Conservation (phyloP, 2,888 invertebrate species). For the Malthinus flaveolus region DNA sequence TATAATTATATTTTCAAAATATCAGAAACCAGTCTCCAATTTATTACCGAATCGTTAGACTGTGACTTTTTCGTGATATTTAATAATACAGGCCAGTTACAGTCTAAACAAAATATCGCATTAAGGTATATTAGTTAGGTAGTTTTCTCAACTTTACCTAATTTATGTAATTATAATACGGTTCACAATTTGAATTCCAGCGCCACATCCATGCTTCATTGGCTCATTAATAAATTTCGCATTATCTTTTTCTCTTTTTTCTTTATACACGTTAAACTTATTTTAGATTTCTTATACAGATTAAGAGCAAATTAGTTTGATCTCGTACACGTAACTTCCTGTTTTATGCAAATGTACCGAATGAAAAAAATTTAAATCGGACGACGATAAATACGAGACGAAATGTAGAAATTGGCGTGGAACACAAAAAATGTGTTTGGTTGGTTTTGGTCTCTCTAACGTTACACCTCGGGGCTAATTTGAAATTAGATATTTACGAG, state of each 20-base stretch:
- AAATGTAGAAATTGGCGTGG: no score
- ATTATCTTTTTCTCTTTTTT: constrained; percentile 24
- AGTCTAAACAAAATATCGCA: constrained; percentile 45
- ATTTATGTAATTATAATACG: constrained; percentile 52
- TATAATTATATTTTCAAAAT: constrained; percentile 55
- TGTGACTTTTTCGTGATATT: constrained; percentile 34
- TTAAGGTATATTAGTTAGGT: constrained; percentile 55
- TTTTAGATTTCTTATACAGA: constrained; percentile 15
- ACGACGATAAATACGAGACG: no score
- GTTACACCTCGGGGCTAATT: no score
- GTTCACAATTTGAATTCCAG: constrained; percentile 43
- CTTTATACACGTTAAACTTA: constrained; percentile 12
- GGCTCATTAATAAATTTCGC: constrained; percentile 50
- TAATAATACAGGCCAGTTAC: constrained; percentile 28
- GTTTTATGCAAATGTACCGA: no score
- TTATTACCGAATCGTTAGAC: constrained; percentile 58
- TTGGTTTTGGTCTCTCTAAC: no score
- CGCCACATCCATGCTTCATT: constrained; percentile 47
- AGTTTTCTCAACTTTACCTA: constrained; percentile 53
- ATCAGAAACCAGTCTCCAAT: constrained; percentile 57
- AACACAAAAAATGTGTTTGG: no score
- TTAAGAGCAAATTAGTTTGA: neutral
- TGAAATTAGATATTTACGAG: no score
- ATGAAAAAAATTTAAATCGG: constrained; percentile 1
- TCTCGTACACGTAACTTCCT: no score